These are phyloP conservation scores for Vultur gryphus DNA, from an alignment of 2,797 vertebrate genomes.

Conservation along the genomic window DNA sequence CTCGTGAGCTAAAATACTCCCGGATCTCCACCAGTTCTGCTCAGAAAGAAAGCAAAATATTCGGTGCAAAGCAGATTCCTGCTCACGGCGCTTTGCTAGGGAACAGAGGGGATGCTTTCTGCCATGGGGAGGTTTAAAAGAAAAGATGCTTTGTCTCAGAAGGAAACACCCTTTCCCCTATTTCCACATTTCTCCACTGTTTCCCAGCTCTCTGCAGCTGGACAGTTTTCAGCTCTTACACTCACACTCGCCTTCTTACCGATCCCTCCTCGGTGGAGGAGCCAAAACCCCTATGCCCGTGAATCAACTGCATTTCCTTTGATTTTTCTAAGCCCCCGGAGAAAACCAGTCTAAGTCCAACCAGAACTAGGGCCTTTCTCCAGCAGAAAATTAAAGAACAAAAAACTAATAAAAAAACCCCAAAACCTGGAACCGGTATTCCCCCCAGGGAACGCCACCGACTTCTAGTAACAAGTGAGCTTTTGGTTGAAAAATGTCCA, in stretches of 20 bases:
- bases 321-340: background rate
- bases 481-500: background rate
- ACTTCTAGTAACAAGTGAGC: background rate
- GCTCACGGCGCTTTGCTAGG: background rate
- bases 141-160: background rate
- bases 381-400: background rate
- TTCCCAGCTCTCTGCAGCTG: background rate
- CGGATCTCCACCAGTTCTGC: background rate
- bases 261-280: accelerated
- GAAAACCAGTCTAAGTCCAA: background rate
- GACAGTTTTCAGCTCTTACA: background rate
- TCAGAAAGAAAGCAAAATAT: background rate
- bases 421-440: background rate
- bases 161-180: background rate
- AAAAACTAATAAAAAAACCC: background rate
- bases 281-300: background rate
- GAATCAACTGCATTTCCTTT: background rate
- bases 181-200: background rate
- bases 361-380: background rate
- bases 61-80: background rate
- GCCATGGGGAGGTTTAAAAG: background rate
- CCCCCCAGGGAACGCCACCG: background rate
- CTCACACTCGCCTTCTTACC: background rate
- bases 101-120: background rate
- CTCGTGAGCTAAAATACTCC: background rate